Percentiles rank a stretch among this genome's conserved stretches.
Conservation (phyloP, 2,113 vertebrate genomes). For the Microcebus murinus region DNA sequence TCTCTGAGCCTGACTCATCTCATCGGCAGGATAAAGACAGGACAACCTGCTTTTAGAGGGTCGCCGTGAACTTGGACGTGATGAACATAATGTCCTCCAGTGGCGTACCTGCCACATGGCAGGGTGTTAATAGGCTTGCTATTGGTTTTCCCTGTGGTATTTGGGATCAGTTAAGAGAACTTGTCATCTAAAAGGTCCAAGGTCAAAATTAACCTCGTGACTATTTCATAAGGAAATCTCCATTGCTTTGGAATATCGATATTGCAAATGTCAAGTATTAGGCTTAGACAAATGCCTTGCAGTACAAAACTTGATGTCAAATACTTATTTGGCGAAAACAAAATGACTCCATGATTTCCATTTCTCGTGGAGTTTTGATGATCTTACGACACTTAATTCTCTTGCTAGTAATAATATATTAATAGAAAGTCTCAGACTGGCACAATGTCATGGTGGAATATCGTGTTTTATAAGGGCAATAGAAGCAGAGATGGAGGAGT, state of each 20-base stretch:
- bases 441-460: not conserved
- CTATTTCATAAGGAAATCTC: conserved; percentile 28
- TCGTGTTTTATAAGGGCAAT: not conserved
- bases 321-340: not conserved
- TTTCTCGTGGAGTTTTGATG: not conserved
- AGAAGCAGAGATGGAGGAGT: not conserved
- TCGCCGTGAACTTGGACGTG: not conserved
- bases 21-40: not conserved
- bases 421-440: not conserved
- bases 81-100: not conserved
- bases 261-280: not conserved
- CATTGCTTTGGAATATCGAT: conserved; percentile 68
- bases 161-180: conserved; percentile 62
- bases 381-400: not conserved
- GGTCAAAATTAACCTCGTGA: conserved; percentile 68
- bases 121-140: not conserved
- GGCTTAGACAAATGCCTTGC: not conserved
- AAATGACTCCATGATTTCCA: not conserved
- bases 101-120: fast-evolving
- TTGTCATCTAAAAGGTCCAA: conserved; percentile 47
- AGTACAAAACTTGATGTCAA: not conserved
- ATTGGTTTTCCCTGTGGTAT: conserved; percentile 72
- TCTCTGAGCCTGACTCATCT: not conserved
- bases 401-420: not conserved
- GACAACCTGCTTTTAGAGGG: not conserved